Base-by-base conservation (phyloP, 2,888 invertebrate species). In the Heliconius charithonia region DNA sequence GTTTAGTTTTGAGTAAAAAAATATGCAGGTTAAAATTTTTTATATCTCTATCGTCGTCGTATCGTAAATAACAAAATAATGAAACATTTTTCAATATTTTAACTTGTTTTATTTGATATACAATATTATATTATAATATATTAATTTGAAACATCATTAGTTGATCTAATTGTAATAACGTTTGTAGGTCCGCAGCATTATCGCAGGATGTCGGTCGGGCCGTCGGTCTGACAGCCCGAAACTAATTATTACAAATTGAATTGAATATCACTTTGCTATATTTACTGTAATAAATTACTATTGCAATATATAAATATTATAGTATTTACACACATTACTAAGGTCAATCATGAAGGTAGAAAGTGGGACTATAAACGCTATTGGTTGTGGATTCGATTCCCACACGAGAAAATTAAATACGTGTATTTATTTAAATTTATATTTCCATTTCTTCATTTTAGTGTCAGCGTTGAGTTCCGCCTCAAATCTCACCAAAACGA, bases 141-240 rank as follows among this genome's bases (percentile, higher is more conserved):
- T 51, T 7, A 7, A 74, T 13, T 22, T 74, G 27, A 65, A 77
- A 63, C 63, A 37, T 62, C n/a, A 29, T 72, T 41, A 77, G 74
- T 77, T 75, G 72, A 71, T 76, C 76, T 78, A 81, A 79, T 79
- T 82, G 82, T 81, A 82, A 85, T 84, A 86, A 81, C 86, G 88
- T 86, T 88, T 87, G 85, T 85, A 83, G 86, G 85, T 85, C 84
- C 83, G 86, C 22, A 71, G 84, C 85, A 84, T 86, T 85, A 90
- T 83, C 87, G 88, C 91, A 92, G 93, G 93, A 93, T 92, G 93
- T 91, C 90, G 88, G 83, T 81, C 83, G 86, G 93, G 93, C 92
- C 94, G 92, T 87, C 89, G 93, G 80, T 90, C 93, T 87, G 92
- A 87, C 91, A 87, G 87, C 83, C 87, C 87, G 85, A 85, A 87